Evolutionary conservation across 2,888 invertebrate genomes (phyloP), one percentile per base, ranked within the genome.

Genomic region (Troides oblongomaculatus): DNA sequence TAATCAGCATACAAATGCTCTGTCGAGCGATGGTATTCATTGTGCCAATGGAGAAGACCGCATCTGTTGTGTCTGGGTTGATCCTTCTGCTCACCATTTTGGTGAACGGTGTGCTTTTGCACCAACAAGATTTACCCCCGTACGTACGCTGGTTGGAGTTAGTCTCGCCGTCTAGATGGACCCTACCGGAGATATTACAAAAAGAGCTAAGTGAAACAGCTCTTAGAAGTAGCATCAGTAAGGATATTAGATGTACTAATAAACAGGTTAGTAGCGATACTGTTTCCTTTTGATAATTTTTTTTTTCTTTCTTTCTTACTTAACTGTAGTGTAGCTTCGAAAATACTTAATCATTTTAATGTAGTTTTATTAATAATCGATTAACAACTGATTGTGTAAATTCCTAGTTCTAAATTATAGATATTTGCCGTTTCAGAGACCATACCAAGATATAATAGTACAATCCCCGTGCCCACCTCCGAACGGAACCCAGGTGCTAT

Each of bases 361-460:
- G 2, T 50, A 50, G 12, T 50, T 50, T 50, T 39, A 10, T 39
- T 39, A 39, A 10, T 39, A 0, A 10, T 1, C 10, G 7, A 10
- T 39, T 39, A 39, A 1, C 39, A 10, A 30, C 30, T 30, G 10
- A 10, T 39, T 10, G 10, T 10, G 39, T 39, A 39, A 1, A 7
- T 39, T 39, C 39, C 10, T 46, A 46, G n/a, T n/a, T 53, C 6
- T 53, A 7, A n/a, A n/a, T 53, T 53, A 18, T 53, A 53, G 17
- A 2, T 5, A 14, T 5, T 18, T 50, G 10, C 14, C 2, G 30
- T 80, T 83, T 74, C 94, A 98, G 94, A 95, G 97, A 72, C 96
- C 97, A 78, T 95, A 96, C 79, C 96, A 96, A 86, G 97, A 97
- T 81, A 97, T 97, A 74, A 97, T 98, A 79, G 96, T 97, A 43